Percentiles rank a stretch among this genome's conserved stretches.
Conservation (phyloP, 64 coral and sea anemone genomes). For the Actinia tenebrosa region DNA sequence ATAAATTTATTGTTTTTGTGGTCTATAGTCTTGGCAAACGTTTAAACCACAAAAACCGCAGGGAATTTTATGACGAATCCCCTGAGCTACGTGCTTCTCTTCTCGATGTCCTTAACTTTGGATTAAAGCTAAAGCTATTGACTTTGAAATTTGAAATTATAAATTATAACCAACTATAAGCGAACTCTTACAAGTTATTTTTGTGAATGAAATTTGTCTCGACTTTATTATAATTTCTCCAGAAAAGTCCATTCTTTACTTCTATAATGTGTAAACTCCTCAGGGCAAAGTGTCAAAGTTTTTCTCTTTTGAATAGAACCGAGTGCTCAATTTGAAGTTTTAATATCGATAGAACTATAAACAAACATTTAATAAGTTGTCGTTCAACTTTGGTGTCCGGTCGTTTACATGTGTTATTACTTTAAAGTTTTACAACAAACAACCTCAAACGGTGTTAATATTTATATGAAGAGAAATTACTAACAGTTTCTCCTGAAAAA, state of each 20-base stretch:
- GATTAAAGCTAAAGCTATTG: neutral
- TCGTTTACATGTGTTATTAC: neutral
- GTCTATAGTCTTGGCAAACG: neutral
- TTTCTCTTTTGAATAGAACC: neutral
- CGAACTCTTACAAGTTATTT: neutral
- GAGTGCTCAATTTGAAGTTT: conserved; percentile 6
- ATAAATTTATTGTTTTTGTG: neutral
- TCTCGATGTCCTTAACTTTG: neutral
- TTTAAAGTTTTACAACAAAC: neutral
- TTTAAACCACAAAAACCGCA: neutral
- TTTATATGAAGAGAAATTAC: neutral
- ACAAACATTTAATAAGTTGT: neutral
- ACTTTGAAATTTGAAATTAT: neutral
- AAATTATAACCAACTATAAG: neutral
- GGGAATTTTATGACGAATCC: neutral
- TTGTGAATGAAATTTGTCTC: neutral
- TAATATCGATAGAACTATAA: neutral
- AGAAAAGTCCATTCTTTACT: no score
- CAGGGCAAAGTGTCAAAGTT: neutral
- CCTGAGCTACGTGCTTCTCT: neutral
- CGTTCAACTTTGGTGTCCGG: neutral
- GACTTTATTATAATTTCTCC: neutral
- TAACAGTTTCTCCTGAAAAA: neutral
- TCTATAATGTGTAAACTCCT: neutral
- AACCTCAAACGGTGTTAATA: neutral